A percentile compares a stretch with the other conserved stretches of the same genome.
phyloP scores from a whole-genome alignment of 2,888 invertebrate species.

The Lasioglossum pauxillum region DNA sequence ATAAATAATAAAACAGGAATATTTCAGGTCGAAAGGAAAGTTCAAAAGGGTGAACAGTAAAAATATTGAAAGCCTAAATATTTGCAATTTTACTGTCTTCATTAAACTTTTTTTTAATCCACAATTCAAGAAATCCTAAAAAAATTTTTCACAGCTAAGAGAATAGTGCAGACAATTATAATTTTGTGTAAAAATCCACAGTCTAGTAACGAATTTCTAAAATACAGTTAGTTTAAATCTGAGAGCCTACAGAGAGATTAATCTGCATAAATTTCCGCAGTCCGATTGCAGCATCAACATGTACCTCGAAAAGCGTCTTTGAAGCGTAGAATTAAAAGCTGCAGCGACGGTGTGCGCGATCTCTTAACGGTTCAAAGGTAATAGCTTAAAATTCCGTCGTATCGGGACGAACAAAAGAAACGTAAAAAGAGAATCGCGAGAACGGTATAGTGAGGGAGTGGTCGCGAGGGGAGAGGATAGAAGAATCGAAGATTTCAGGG shows the following conservation, averaged over 20 bases:
- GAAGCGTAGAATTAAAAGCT: background rate
- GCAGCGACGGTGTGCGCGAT: background rate
- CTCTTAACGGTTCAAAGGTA: background rate
- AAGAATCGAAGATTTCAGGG: constrained; percentile 29
- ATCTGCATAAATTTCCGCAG: background rate
- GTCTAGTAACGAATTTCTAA: background rate
- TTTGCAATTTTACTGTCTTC: background rate
- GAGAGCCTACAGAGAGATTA: background rate
- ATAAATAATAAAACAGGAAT: too few relatives aligned
- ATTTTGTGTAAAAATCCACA: background rate
- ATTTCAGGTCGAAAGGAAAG: too few relatives aligned
- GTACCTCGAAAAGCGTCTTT: background rate
- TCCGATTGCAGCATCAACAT: background rate
- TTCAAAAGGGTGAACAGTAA: too few relatives aligned
- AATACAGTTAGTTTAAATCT: background rate
- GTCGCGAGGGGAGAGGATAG: background rate
- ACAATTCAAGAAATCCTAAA: too few relatives aligned
- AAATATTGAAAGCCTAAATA: too few relatives aligned
- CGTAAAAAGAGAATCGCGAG: background rate
- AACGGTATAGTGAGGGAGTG: background rate
- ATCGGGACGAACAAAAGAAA: background rate
- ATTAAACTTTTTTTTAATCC: background rate
- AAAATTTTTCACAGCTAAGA: background rate
- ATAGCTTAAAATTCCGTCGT: background rate
- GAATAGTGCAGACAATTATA: background rate